Base-by-base conservation (phyloP, 2,888 invertebrate genomes). In the Aleiodes testaceus region DNA sequence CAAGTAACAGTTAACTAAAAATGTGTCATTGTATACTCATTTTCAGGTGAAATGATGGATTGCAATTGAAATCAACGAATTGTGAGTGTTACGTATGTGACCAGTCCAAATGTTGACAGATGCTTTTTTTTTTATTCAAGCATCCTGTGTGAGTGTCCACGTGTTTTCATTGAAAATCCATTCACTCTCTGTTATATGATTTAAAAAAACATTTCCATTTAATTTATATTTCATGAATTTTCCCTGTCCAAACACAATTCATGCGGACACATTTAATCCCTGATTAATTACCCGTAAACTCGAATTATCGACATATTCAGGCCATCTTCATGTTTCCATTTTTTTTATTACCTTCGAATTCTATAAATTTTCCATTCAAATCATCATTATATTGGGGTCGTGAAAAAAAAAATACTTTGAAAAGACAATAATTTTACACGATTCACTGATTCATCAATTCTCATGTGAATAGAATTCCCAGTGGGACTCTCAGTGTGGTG, bases 1-100 rank as follows among this genome's bases (percentile, higher is more conserved):
- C 11, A 9, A 2, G 6, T 11, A 36, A 36, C 7, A 36, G 36
- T 36, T 9, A 36, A 36, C 36, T 36, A 11, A 36, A 26, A 1
- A 26, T 18, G 7, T 16, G 44, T 18, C 20, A 44, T 63, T 63
- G 18, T 20, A 18, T 45, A 18, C 44, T 63, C 44, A 22, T 45
- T 63, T 45, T 20, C 11, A 63, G 47, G 44, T 44, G 30, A 26
- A 44, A 53, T 67, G 67, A 67, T 67, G 18, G 47, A 67, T 67
- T 26, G 18, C 53, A 47, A 44, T 45, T 26, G 44, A 20, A 59
- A 67, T 47, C 26, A 45, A 67, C 59, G 55, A 30, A 20, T 44
- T 18, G 66, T 67, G 26, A 49, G 36, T 36, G 36, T 52, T 18
- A 9, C 45, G 18, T 30, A 47, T 66, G 44, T 66, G 30, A 11